Base-by-base conservation (phyloP, 2,888 invertebrate species). In the Trilocha varians region DNA sequence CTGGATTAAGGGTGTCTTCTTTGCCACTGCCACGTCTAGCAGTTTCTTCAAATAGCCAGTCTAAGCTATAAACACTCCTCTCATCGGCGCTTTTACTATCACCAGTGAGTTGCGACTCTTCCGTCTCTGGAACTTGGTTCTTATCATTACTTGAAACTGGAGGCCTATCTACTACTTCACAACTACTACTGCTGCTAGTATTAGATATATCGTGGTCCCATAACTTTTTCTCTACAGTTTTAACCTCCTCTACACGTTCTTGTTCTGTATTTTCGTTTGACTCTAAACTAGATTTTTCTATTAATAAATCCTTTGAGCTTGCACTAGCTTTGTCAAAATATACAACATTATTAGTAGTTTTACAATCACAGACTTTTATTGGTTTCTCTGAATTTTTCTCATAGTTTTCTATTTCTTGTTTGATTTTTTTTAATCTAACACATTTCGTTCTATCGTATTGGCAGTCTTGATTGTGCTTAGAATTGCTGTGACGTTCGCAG, bases 301-400 rank as follows among this genome's bases (percentile, higher is more conserved):
- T 79, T 11, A 91, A 76, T 54, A 90, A 88, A 70, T 92, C 92
- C 75, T 91, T 91, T 11, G 91, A 91, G 59, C 90, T 90, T 16
- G 90, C 91, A 63, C 91, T 91, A 34, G 88, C 87, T 61, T 89
- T 88, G 58, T 91, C 91, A 47, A 88, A 88, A 52, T 88, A 82
- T 56, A 84, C 83, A 62, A 65, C 42, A 57, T 63, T 16, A 62
- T 48, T 46, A 65, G 67, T 18, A 53, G 52, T 67, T 63, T 79
- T 80, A 62, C 78, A 79, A 45, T 78, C 78, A 42, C 79, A 82
- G 15, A 66, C 44, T 36, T 57, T 55, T 17, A 43, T 43, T 42
- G 60, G 70, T 44, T 65, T 59, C 8, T 77, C 77, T 13, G 59
- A 44, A 13, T 72, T 69, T 56, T 73, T 77, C 38, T 49, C 47